Percentiles rank a stretch among this genome's conserved stretches.
Conservation (phyloP, 2,888 invertebrate genomes). For the Macrophya alboannulata region DNA sequence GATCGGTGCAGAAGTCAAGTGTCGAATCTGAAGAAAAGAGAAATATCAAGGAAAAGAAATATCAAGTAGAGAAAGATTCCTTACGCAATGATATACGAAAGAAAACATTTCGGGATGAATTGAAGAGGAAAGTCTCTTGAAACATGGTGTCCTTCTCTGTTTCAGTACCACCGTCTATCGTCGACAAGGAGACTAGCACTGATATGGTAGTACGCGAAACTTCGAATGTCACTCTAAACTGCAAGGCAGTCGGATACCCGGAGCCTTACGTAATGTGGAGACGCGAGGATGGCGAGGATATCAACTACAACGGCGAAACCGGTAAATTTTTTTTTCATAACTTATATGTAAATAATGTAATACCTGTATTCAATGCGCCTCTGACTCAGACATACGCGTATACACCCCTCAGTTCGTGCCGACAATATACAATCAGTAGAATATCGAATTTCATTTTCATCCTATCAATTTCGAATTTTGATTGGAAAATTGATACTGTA, state of each 20-base stretch:
- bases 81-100: too few relatives aligned
- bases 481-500: constrained; percentile 29
- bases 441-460: constrained; percentile 21
- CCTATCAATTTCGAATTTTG: constrained; percentile 5
- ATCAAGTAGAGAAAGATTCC: neutral
- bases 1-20: constrained; percentile 5
- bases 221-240: constrained; percentile 92
- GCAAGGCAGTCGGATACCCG: constrained; percentile 94
- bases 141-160: constrained; percentile 63
- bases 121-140: constrained; percentile 12
- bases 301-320: constrained; percentile 94
- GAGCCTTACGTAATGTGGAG: constrained; percentile 97
- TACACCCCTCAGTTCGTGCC: neutral
- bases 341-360: neutral
- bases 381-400: neutral
- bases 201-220: constrained; percentile 96
- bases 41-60: neutral
- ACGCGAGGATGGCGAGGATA: constrained; percentile 93
- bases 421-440: neutral
- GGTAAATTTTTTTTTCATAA: constrained; percentile 82
- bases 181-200: constrained; percentile 94
- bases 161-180: constrained; percentile 94
- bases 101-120: neutral
- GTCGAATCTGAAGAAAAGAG: constrained; percentile 27
- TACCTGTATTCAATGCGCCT: neutral